Conservation (phyloP, 2,888 invertebrate genomes). For the Branchinecta sandiegonensis region DNA sequence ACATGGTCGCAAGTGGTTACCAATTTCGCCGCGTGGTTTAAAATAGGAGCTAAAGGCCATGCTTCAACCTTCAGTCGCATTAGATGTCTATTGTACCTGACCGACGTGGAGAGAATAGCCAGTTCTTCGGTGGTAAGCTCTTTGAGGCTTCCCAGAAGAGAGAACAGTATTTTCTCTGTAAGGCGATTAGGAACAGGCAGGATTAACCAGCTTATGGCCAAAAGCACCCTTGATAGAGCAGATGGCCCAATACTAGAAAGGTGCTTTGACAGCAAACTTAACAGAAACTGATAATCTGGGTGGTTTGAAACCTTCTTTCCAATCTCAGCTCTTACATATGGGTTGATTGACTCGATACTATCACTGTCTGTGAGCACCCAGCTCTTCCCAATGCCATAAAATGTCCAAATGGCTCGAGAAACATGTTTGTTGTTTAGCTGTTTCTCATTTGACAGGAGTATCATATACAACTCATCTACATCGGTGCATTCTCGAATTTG, state of each 20-base stretch:
- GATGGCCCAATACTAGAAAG: not conserved
- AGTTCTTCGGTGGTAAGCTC: not conserved
- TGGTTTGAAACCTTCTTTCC: not conserved
- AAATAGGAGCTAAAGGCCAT: not conserved
- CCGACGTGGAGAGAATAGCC: not conserved
- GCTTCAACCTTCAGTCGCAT: not conserved
- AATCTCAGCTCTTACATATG: not conserved
- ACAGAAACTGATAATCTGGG: not conserved
- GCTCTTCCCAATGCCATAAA: not conserved
- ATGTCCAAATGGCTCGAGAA: not conserved
- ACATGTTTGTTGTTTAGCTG: constrained; percentile 2
- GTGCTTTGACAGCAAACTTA: not conserved
- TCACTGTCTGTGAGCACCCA: not conserved
- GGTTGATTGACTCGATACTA: not conserved
- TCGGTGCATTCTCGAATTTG: not conserved
- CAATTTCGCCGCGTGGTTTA: not conserved
- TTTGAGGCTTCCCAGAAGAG: not conserved
- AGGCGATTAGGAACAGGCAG: not conserved
- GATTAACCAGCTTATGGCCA: constrained; percentile 2
- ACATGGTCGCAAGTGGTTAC: not conserved
- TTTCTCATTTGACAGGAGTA: not conserved
- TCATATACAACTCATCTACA: not conserved
- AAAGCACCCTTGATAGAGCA: not conserved
- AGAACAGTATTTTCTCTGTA: not conserved
- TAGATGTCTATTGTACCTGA: not conserved